Evolutionary conservation across 2,797 vertebrate species (phyloP), one percentile per base, ranked within the genome.

Genomic region (Perodicticus potto): DNA sequence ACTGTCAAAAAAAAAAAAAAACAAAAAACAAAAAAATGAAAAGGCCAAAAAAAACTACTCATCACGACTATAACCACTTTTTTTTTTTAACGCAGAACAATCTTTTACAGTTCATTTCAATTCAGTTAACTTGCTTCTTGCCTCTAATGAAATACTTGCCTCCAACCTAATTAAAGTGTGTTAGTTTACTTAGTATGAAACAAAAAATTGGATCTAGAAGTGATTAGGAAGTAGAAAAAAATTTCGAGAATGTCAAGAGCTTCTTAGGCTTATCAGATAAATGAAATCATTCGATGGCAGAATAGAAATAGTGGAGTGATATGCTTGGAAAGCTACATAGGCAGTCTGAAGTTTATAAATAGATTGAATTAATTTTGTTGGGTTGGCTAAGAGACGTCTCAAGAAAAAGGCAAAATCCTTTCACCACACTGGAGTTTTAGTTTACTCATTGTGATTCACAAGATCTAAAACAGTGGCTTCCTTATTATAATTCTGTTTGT

Each of bases 121-220:
- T 95, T 97, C 76, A 96, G 92, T 82, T 89, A 85, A 85, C 69
- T 63, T 96, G 78, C 97, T 96, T 95, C 90, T 98, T 96, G 85
- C 72, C 40, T 96, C 96, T 97, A 97, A 97, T 95, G 57, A 84
- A 77, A 96, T 96, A 92, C 57, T 89, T 77, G 40, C 84, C 55
- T 96, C 94, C 94, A 93, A 93, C 89, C 94, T 98, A 97, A 97
- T 97, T 98, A 98, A 97, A 98, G 34, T 89, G 73, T 86, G 70
- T 93, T 97, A 95, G 73, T 97, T 95, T 76, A 90, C 13, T 97
- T 97, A 93, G 89, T 80, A 97, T 97, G 78, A 74, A 98, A 95
- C 98, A 93, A 97, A 98, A 97, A 63, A 93, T 32, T 96, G 89
- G 89, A 98, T 57, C 77, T 96, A 95, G 92, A 97, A 91, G 49